Evolutionary conservation across 2,113 vertebrate species (phyloP), one percentile per base, ranked within the genome.

Genomic region (Thunnus maccoyii): DNA sequence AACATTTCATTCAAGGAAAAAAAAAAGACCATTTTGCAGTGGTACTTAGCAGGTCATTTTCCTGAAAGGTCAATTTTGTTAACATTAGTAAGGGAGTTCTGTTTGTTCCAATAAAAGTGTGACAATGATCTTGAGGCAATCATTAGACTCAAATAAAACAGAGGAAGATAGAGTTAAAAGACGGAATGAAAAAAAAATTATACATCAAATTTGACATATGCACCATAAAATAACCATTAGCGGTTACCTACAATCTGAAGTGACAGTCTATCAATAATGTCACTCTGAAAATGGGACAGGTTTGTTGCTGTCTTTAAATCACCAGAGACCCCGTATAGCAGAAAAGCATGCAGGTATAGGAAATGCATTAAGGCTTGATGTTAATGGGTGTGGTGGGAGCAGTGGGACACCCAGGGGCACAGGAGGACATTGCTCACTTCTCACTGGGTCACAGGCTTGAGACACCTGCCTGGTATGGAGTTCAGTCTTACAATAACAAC

Each of bases 261-360:
- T 94, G 95, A 95, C 94, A 95, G 93, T 91, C 94, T 94, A 95
- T 95, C 95, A 96, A 95, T 96, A 95, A 95, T 91, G 93, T 93
- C 91, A 86, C 77, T 89, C 86, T 93, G 94, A 90, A 94, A 96
- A 95, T 95, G 90, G 94, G 95, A 96, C 95, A 95, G 94, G 93
- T 96, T 96, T 96, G 95, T 96, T 95, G 95, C 94, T 89, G 91
- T 93, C 94, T 94, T 86, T 96, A 95, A 96, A 96, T 96, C 95
- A 96, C 77, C 41, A 77, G 91, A 81, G 92, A 92, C 91, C 88
- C 88, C 84, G 86, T 92, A 87, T 72, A 90, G 89, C 87, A 80
- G 89, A 83, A 87, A 89, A 86, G 86, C 86, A 90, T 84, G 87
- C 92, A 94, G 92, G 92, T 95, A 91, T 91, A 87, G 87, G 89